Evolutionary conservation across 2,888 invertebrate genomes (phyloP), one percentile per base, ranked within the genome.

Genomic region (Mesorhabditis belari): DNA sequence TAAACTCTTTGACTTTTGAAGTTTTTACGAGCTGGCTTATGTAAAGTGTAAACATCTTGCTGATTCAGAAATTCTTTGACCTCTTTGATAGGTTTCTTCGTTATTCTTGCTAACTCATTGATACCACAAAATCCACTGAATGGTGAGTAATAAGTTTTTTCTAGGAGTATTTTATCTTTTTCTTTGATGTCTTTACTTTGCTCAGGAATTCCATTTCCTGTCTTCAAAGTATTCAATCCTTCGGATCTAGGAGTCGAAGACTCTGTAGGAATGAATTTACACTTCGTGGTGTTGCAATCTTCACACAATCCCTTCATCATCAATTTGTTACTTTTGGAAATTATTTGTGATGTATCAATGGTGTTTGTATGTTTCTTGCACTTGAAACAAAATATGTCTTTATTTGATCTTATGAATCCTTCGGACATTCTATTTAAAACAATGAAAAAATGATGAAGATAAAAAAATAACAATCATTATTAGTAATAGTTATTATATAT

Each of bases 301-400:
- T 55, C 55, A 55, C 55, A 55, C 26, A 23, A 23, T 19, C 55
- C 55, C 55, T 55, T 55, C 26, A 55, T 55, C 55, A 55, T 52
- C 21, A 21, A 52, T 52, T 21, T 52, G 52, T 52, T 52, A 21
- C 23, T 52, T 9, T 52, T 52, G 12, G 52, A n/a, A 17, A 52
- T n/a, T 9, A 9, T 12, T 21, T 17, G 23, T 12, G 12, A 17
- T 12, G 21, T 21, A 52, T 52, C 19, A n/a, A n/a, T n/a, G n/a
- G n/a, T 44, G n/a, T 44, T 44, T n/a, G 44, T 44, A 9, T 44
- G 9, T n/a, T 12, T 44, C 44, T 44, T 44, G 44, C 44, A 44
- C 44, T 44, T 44, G 44, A 44, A 44, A 44, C 44, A 44, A 44
- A 12, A 44, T n/a, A 44, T n/a, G n/a, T n/a, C n/a, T n/a, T n/a